Evolutionary conservation across 2,797 vertebrate genomes (phyloP).

Genomic region (Ctenopoma multispine): DNA sequence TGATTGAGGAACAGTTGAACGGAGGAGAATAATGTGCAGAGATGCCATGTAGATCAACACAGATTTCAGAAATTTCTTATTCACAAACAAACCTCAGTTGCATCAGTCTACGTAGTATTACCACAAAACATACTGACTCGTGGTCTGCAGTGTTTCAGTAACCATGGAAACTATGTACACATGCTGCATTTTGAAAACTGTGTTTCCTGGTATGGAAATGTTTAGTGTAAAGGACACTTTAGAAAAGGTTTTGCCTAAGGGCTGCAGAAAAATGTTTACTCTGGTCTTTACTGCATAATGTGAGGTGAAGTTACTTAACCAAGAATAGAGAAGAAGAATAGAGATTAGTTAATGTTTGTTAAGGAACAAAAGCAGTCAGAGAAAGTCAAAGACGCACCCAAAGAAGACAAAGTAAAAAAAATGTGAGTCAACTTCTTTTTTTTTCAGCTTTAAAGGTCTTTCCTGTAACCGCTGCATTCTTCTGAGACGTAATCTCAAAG

Average conservation of each 20-base stretch:
- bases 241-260: slow-evolving; percentile 29
- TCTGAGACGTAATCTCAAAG: slow-evolving; percentile 55
- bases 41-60: background rate
- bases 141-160: slow-evolving; percentile 23
- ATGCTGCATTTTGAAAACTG: slow-evolving; percentile 22
- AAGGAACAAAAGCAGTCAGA: background rate
- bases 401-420: slow-evolving; percentile 20
- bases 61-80: background rate
- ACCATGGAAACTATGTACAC: slow-evolving; percentile 26
- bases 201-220: slow-evolving; percentile 15
- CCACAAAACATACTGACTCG: slow-evolving; percentile 33
- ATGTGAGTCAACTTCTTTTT: slow-evolving; percentile 5
- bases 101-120: slow-evolving; percentile 3
- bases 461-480: slow-evolving; percentile 48
- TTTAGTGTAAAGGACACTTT: slow-evolving; percentile 16
- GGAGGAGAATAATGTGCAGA: background rate
- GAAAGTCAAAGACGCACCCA: slow-evolving; percentile 5
- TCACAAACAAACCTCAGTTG: slow-evolving; percentile 1
- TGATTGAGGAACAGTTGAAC: slow-evolving; percentile 3
- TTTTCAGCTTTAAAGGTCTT: slow-evolving; percentile 29
- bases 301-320: slow-evolving; percentile 27
- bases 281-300: background rate
- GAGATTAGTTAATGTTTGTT: no score
- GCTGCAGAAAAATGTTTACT: slow-evolving; percentile 36
- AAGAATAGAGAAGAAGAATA: slow-evolving; percentile 8